phyloP scores from a whole-genome alignment of 2,888 invertebrate genomes.

The Notodonta dromedarius region DNA sequence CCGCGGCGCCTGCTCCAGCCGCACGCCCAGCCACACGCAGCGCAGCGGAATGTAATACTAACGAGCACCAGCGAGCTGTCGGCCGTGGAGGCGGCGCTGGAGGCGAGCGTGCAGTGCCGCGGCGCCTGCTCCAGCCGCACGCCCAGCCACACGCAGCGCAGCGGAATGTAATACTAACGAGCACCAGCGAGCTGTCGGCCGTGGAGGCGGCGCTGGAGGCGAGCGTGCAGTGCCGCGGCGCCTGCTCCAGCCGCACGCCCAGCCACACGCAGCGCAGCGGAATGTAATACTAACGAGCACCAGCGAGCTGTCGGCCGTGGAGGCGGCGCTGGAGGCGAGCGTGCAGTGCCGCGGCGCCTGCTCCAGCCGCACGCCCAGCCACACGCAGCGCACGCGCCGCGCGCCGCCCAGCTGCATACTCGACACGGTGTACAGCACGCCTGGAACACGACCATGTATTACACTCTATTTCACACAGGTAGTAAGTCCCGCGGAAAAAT shows the following conservation, averaged over 20 bases:
- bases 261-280: conserved; percentile 85
- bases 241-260: conserved; percentile 72
- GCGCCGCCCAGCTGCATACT: conserved; percentile 78
- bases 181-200: conserved; percentile 74
- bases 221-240: conserved; percentile 65
- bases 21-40: conserved; percentile 86
- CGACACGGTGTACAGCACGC: conserved; percentile 82
- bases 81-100: conserved; percentile 76
- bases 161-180: conserved; percentile 45
- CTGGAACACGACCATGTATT: conserved; percentile 40
- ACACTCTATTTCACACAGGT: not conserved
- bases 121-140: conserved; percentile 66
- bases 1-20: conserved; percentile 59
- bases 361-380: conserved; percentile 81
- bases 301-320: conserved; percentile 78
- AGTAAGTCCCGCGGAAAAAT: too few species aligned
- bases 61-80: conserved; percentile 75
- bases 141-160: conserved; percentile 86
- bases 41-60: conserved; percentile 57
- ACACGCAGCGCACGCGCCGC: conserved; percentile 84
- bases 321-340: conserved; percentile 75
- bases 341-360: conserved; percentile 65
- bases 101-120: conserved; percentile 70
- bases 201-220: conserved; percentile 78
- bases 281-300: conserved; percentile 53